Base-by-base conservation (phyloP, 37 sponge, comb jelly and placozoan species). In the Chondrilla cf. caribensis region DNA sequence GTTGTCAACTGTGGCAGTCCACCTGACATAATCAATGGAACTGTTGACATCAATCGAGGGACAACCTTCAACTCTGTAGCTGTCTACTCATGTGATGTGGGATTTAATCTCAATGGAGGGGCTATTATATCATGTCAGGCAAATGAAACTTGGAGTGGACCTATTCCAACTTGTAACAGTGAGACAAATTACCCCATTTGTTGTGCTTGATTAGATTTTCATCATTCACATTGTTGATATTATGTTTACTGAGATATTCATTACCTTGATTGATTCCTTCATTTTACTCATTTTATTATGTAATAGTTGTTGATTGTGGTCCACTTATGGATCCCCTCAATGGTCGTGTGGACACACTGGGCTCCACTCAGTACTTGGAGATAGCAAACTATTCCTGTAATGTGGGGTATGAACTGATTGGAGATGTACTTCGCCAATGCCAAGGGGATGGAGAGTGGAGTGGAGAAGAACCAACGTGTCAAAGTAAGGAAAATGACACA, bases 1-100 rank as follows among this genome's bases (percentile, higher is more conserved):
- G 76, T 40, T 42, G 24, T 73, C 5, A 11, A 37, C 76, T 73
- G 76, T 6, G 6, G 19, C 24, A 40, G 44, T 38, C 76, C 76
- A 25, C 43, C 76, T n/a, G 19, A 5, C 0, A 22, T 73, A 22
- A 2, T 19, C 1, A 39, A 40, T 40, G 76, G 76, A 31, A 39
- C 24, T 11, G 41, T 73, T 37, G 76, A 73, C 25, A 24, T 38
- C 44, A 40, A 37, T 25, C 36, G 76, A 39, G 44, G 76, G 15
- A 73, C 76, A 19, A 73, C 76, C 38, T 73, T 41, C 44, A 31
- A 73, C 24, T 73, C 76, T 39, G 76, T 73, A 24, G 76, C 76
- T 73, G 44, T 39, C 25, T 73, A 73, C 43, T 24, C 24, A 38
- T 73, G 76, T 21, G 2, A 73, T 73, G 76, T 21, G 24, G 76